Conservation (phyloP, 2,888 invertebrate species). For the Trachelus stipa region DNA sequence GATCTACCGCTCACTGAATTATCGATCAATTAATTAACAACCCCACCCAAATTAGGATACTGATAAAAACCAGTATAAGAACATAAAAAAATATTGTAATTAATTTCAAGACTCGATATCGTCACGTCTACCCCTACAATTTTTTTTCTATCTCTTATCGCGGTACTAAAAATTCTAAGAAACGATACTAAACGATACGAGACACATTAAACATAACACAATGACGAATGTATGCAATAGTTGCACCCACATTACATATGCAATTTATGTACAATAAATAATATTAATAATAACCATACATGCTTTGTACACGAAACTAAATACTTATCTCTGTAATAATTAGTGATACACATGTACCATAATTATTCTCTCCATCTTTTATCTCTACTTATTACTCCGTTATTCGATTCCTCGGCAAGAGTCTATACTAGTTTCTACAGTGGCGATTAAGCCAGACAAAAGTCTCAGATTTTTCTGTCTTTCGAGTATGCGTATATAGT, state of each 20-base stretch:
- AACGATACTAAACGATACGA: too few relatives aligned
- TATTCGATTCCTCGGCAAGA: neutral
- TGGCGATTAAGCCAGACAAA: neutral
- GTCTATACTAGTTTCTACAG: neutral
- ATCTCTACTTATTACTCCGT: neutral
- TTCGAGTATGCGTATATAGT: neutral
- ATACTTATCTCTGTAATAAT: neutral
- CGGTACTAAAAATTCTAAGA: too few relatives aligned
- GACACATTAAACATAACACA: too few relatives aligned
- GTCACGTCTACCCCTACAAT: too few relatives aligned
- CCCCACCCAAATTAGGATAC: neutral
- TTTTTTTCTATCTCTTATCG: too few relatives aligned
- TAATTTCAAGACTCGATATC: too few relatives aligned
- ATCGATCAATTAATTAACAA: constrained; percentile 14
- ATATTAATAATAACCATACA: neutral
- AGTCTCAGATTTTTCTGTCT: neutral
- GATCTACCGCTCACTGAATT: constrained; percentile 13
- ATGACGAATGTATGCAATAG: neutral
- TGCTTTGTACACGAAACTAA: neutral
- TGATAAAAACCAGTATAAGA: neutral
- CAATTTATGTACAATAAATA: neutral
- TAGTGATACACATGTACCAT: neutral
- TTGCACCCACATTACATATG: neutral
- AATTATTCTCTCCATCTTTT: neutral
- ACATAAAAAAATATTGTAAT: too few relatives aligned